Evolutionary conservation across 2,113 vertebrate species (phyloP).

Genomic region (Solea senegalensis): DNA sequence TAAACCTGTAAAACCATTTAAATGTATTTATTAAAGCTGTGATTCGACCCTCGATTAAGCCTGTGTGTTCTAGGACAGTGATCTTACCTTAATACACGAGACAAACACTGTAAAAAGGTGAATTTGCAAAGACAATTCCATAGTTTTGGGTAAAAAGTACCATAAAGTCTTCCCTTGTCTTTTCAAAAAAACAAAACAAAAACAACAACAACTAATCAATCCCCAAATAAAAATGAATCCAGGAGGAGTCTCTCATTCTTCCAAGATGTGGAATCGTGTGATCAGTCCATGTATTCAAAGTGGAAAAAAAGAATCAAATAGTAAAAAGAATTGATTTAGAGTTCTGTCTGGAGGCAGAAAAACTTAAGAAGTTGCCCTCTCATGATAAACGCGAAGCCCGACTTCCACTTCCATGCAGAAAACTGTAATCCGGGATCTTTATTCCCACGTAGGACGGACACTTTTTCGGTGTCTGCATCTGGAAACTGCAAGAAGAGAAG

Average conservation of each 20-base stretch:
- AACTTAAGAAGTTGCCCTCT: slow-evolving; percentile 11
- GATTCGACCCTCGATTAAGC: too few relatives aligned
- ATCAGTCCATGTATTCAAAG: slow-evolving; percentile 50
- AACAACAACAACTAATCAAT: slow-evolving; percentile 42
- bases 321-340: neutral
- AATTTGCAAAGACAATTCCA: slow-evolving; percentile 73
- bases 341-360: too few relatives aligned
- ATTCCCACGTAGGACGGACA: neutral
- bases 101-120: slow-evolving; percentile 77
- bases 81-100: slow-evolving; percentile 86
- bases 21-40: slow-evolving; percentile 10
- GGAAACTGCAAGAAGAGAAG: slow-evolving; percentile 42
- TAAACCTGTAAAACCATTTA: slow-evolving; percentile 82
- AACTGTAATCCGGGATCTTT: slow-evolving; percentile 38
- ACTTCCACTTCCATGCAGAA: slow-evolving; percentile 43
- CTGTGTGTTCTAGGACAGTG: neutral
- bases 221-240: slow-evolving; percentile 49
- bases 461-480: slow-evolving; percentile 43
- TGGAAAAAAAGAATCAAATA: neutral
- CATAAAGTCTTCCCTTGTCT: neutral
- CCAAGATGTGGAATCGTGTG: slow-evolving; percentile 34
- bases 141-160: slow-evolving; percentile 44
- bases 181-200: neutral
- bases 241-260: slow-evolving; percentile 60
- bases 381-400: slow-evolving; percentile 34